Percentiles rank a stretch among this genome's conserved stretches.
Evolutionary conservation across 2,888 invertebrate genomes (phyloP).

Genomic region (Eurytoma adleriae): DNA sequence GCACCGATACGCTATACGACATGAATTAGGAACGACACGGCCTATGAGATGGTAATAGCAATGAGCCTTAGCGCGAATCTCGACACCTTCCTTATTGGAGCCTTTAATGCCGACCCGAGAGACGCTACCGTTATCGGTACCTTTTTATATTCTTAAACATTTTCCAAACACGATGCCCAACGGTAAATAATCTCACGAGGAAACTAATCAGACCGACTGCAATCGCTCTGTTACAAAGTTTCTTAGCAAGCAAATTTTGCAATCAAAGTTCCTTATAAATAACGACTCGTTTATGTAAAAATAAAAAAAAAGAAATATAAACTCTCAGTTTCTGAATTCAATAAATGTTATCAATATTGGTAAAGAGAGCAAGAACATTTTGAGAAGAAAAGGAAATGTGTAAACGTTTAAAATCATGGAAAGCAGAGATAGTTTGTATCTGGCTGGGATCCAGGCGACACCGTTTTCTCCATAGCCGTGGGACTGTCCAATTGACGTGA

Average conservation of each 20-base stretch:
- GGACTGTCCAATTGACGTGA: constrained; percentile 57
- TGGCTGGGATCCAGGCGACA: constrained; percentile 60
- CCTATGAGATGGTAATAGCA: constrained; percentile 62
- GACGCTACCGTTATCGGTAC: constrained; percentile 32
- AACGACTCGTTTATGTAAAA: too few relatives aligned
- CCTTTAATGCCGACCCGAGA: constrained; percentile 38
- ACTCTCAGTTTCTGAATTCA: too few relatives aligned
- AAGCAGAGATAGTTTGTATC: constrained; percentile 5
- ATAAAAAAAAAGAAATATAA: too few relatives aligned
- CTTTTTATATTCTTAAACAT: constrained; percentile 23
- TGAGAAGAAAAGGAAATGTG: background rate
- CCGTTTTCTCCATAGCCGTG: constrained; percentile 53
- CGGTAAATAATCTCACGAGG: too few relatives aligned
- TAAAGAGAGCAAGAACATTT: background rate
- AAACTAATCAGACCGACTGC: too few relatives aligned
- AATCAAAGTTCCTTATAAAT: too few relatives aligned
- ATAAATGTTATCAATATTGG: too few relatives aligned
- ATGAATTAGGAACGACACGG: constrained; percentile 64
- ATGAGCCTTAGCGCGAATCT: constrained; percentile 56
- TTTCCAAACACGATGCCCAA: background rate
- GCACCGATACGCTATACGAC: constrained; percentile 51
- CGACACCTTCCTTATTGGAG: constrained; percentile 37
- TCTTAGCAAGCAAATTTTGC: too few relatives aligned
- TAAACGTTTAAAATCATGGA: background rate
- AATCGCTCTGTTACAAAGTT: too few relatives aligned